Evolutionary conservation across 2,888 invertebrate species (phyloP).

Genomic region (Lacanobia oleracea): DNA sequence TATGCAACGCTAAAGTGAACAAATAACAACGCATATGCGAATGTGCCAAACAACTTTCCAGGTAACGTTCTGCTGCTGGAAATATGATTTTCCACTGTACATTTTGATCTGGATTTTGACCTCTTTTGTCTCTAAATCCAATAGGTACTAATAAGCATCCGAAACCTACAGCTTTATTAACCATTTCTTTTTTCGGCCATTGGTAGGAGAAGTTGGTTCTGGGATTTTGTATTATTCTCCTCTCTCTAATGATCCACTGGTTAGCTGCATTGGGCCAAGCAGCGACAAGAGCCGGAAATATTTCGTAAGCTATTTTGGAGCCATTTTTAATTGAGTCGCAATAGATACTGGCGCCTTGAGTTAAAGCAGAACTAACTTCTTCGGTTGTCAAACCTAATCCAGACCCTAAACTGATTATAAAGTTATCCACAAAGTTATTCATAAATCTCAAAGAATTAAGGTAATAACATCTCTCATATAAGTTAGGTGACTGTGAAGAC

Average conservation of each 20-base stretch:
- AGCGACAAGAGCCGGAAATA: constrained; percentile 93
- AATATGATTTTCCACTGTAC: constrained; percentile 95
- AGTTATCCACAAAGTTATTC: constrained; percentile 92
- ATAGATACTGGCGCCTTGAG: constrained; percentile 92
- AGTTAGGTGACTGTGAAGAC: constrained; percentile 76
- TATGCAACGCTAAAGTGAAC: constrained; percentile 92
- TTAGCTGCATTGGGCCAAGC: constrained; percentile 94
- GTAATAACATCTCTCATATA: constrained; percentile 88
- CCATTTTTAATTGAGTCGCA: constrained; percentile 88
- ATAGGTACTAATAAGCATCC: constrained; percentile 93
- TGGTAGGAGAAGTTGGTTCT: constrained; percentile 90
- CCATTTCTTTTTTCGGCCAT: constrained; percentile 93
- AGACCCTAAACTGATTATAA: constrained; percentile 91
- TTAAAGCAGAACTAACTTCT: constrained; percentile 89
- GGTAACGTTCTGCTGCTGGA: constrained; percentile 94
- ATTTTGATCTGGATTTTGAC: constrained; percentile 91
- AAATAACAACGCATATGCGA: constrained; percentile 93
- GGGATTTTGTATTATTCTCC: constrained; percentile 90
- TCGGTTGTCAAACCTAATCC: constrained; percentile 90
- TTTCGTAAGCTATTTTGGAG: constrained; percentile 90
- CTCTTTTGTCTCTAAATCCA: constrained; percentile 92
- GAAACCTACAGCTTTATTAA: constrained; percentile 91
- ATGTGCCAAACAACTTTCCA: constrained; percentile 93
- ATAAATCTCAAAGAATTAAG: constrained; percentile 93
- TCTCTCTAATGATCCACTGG: constrained; percentile 92